Evolutionary conservation across 2,888 invertebrate genomes (phyloP).

Genomic region (Podotricha telesiphe): DNA sequence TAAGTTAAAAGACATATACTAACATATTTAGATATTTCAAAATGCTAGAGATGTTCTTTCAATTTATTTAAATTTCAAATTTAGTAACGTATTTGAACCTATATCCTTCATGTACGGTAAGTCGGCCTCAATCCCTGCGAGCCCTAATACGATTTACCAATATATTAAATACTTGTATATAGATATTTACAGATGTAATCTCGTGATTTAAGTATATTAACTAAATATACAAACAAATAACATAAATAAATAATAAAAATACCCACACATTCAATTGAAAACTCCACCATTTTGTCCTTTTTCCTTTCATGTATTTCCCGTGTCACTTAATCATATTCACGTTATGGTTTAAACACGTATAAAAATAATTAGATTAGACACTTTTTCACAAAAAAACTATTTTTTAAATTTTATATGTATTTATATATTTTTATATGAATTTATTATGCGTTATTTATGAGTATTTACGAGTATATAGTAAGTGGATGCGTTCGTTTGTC

Average conservation of each 20-base stretch:
- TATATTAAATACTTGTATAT: too few relatives aligned
- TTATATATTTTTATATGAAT: neutral
- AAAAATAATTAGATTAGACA: neutral
- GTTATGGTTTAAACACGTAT: neutral
- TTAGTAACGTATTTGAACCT: too few relatives aligned
- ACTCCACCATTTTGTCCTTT: slow-evolving; percentile 66
- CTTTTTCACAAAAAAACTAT: neutral
- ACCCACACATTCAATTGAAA: slow-evolving; percentile 70
- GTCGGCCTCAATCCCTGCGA: too few relatives aligned
- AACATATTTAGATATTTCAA: too few relatives aligned
- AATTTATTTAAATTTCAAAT: too few relatives aligned
- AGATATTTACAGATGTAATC: too few relatives aligned
- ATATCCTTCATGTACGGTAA: too few relatives aligned
- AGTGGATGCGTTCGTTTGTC: slow-evolving; percentile 54
- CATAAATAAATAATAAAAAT: slow-evolving; percentile 34
- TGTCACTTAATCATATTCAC: slow-evolving; percentile 14
- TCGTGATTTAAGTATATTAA: too few relatives aligned
- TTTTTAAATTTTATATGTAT: neutral
- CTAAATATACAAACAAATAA: too few relatives aligned
- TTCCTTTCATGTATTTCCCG: neutral
- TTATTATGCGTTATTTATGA: neutral
- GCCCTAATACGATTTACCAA: too few relatives aligned
- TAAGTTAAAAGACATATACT: too few relatives aligned
- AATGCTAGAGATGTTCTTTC: too few relatives aligned
- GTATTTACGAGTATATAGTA: slow-evolving; percentile 7